A percentile compares a stretch with the other conserved stretches of the same genome.
phyloP scores from a whole-genome alignment of 2,797 vertebrate genomes.

The Xenentodon cancila region DNA sequence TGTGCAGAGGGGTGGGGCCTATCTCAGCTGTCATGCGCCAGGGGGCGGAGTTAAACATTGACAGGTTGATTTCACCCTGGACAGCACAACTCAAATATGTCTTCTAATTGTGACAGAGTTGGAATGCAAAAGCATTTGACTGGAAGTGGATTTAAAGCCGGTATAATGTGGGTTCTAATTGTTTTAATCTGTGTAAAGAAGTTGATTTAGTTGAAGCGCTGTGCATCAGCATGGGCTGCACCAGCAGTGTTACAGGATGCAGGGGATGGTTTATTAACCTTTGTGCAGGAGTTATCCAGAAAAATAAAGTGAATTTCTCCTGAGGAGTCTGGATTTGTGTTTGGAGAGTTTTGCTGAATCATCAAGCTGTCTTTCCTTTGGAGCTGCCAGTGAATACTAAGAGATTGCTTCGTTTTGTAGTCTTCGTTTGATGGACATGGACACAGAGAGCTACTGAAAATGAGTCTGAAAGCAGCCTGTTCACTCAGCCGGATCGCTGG shows the following conservation, averaged over 20 bases:
- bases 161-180: no score
- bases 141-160: no score
- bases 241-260: neutral
- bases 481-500: slow-evolving; percentile 17
- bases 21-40: no score
- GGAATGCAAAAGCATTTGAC: neutral
- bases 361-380: slow-evolving; percentile 64
- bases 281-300: slow-evolving; percentile 28
- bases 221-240: slow-evolving; percentile 12
- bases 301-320: slow-evolving; percentile 21
- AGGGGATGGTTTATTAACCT: slow-evolving; percentile 39
- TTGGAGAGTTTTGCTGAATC: slow-evolving; percentile 75
- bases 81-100: neutral
- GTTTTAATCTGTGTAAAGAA: no score
- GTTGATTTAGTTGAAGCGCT: neutral
- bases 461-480: slow-evolving; percentile 26
- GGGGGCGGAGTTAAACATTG: no score
- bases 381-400: slow-evolving; percentile 72
- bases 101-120: neutral
- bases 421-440: slow-evolving; percentile 57
- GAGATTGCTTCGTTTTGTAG: slow-evolving; percentile 34
- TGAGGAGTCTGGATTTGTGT: slow-evolving; percentile 37
- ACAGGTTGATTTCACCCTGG: no score
- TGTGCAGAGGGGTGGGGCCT: no score
- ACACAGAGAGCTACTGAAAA: slow-evolving; percentile 38